Conservation (phyloP, 2,113 vertebrate species). For the Melanotaenia duboulayi region DNA sequence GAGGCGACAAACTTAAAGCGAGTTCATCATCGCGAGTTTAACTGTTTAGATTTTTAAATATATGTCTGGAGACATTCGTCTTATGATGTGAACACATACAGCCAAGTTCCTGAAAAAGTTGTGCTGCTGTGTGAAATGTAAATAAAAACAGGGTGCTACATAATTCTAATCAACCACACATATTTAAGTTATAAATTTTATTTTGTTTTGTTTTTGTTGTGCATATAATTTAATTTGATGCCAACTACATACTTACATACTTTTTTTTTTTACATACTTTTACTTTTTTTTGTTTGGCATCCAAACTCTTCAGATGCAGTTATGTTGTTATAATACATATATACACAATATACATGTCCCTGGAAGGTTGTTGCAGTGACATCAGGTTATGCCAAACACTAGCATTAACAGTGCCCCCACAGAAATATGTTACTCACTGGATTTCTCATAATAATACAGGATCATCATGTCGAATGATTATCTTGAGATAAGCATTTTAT, state of each 20-base stretch:
- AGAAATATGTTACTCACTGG: too few relatives aligned
- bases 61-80: not conserved
- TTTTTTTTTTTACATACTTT: not conserved
- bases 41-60: not conserved
- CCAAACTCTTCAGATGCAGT: too few relatives aligned
- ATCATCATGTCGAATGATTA: too few relatives aligned
- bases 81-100: not conserved
- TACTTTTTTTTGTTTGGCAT: too few relatives aligned
- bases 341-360: too few relatives aligned
- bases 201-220: not conserved
- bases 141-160: not conserved
- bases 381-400: too few relatives aligned
- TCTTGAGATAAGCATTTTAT: too few relatives aligned
- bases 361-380: too few relatives aligned
- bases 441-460: too few relatives aligned
- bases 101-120: not conserved
- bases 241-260: not conserved
- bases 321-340: too few relatives aligned
- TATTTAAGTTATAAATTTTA: too few relatives aligned
- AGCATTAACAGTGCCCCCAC: too few relatives aligned
- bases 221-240: not conserved
- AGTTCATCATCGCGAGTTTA: slow-evolving; percentile 1
- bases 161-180: not conserved
- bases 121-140: not conserved
- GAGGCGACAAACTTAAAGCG: slow-evolving; percentile 7